These are phyloP conservation scores for Meta bourneti DNA, from an alignment of 2,888 invertebrate genomes.

Conservation along the genomic window DNA sequence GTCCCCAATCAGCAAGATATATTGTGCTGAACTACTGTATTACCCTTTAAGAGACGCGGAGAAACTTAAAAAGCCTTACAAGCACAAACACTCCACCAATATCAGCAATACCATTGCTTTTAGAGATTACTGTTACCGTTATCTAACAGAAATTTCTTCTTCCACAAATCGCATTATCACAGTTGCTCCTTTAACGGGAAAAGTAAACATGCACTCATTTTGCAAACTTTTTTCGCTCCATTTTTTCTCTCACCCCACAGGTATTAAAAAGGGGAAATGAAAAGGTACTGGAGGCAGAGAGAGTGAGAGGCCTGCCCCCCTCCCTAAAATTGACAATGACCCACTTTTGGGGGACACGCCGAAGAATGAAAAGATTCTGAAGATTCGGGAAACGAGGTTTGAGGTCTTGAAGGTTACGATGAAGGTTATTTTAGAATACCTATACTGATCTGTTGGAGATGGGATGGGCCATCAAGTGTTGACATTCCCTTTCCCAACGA, in stretches of 20 bases:
- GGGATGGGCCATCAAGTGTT: conserved; percentile 30
- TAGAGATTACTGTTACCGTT: background rate
- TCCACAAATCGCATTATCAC: background rate
- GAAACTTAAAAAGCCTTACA: too few relatives aligned
- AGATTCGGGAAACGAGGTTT: conserved; percentile 46
- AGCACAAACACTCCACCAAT: too few relatives aligned
- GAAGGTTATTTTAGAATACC: conserved; percentile 47
- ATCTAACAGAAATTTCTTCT: background rate
- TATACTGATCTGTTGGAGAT: conserved; percentile 22
- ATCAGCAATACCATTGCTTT: too few relatives aligned
- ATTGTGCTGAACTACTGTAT: too few relatives aligned
- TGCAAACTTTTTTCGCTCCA: conserved; percentile 5
- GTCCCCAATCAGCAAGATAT: too few relatives aligned
- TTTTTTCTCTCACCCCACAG: conserved; percentile 21
- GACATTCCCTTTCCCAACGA: conserved; percentile 22
- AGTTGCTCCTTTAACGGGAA: conserved; percentile 15
- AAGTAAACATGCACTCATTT: conserved; percentile 41
- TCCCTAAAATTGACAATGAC: conserved; percentile 58
- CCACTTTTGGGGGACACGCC: conserved; percentile 31
- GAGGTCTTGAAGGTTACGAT: conserved; percentile 42
- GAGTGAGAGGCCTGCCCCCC: background rate
- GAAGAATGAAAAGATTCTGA: conserved; percentile 28
- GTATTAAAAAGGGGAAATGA: conserved; percentile 26
- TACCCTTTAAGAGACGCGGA: too few relatives aligned
- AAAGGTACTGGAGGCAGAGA: background rate